Evolutionary conservation across 2,113 vertebrate species (phyloP).

Genomic region (Eretmochelys imbricata): DNA sequence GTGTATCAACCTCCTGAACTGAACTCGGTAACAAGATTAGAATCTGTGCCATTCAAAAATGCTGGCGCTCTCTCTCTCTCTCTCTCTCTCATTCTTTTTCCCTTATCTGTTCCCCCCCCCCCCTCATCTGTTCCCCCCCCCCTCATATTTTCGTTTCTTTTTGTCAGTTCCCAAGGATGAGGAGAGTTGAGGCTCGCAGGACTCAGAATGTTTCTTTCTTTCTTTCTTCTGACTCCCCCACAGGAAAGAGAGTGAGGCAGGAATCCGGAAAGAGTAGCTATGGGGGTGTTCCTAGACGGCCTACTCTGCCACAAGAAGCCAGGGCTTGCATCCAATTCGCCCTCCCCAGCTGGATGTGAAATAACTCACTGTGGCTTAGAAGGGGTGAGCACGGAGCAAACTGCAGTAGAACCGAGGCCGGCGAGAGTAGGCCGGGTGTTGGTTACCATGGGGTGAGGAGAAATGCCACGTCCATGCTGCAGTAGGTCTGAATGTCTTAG

Average conservation of each 20-base stretch:
- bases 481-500: background rate
- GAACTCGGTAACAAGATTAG: constrained; percentile 58
- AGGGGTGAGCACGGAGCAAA: background rate
- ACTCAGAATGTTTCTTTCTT: background rate
- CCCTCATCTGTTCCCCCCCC: background rate
- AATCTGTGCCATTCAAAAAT: background rate
- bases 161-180: background rate
- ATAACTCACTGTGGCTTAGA: background rate
- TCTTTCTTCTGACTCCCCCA: background rate
- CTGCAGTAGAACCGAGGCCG: accelerated
- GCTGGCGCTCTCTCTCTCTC: background rate
- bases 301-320: accelerated
- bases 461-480: background rate
- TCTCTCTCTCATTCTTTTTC: background rate
- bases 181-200: background rate
- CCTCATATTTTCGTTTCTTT: background rate
- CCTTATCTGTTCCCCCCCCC: background rate
- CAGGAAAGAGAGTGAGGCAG: background rate
- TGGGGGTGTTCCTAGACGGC: background rate
- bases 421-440: background rate
- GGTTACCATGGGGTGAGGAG: background rate
- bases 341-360: background rate
- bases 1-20: constrained; percentile 66
- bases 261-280: background rate
- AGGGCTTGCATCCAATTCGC: background rate